Percentiles rank a stretch among this genome's conserved stretches.
These are phyloP conservation scores for Gymnothorax javanicus DNA, from an alignment of 2,797 vertebrate species.

Conservation along the genomic window DNA sequence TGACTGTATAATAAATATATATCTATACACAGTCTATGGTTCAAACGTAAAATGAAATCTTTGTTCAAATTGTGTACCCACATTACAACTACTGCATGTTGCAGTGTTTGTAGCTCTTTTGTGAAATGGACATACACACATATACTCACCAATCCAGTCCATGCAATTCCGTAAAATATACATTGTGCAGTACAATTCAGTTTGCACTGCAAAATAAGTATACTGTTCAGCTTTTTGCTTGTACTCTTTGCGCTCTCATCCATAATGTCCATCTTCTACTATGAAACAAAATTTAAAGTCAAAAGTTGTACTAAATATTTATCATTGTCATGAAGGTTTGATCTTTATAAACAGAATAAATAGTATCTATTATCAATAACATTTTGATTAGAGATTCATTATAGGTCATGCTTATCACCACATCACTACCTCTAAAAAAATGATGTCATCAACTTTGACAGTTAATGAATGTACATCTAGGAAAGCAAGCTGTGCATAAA, in stretches of 20 bases:
- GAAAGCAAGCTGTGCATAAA: background rate
- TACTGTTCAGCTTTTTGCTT: background rate
- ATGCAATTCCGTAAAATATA: background rate
- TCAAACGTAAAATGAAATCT: background rate
- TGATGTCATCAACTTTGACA: background rate
- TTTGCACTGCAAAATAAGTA: background rate
- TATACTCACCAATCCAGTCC: background rate
- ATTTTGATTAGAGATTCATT: background rate
- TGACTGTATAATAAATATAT: too few relatives aligned
- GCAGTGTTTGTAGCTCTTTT: background rate
- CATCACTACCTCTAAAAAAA: background rate
- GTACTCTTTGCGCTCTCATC: background rate
- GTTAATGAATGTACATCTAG: background rate
- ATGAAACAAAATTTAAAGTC: background rate
- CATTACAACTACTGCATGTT: background rate
- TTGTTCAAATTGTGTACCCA: background rate
- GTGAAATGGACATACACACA: background rate
- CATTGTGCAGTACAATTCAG: background rate
- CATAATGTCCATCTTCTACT: background rate
- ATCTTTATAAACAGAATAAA: background rate
- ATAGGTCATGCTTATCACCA: background rate
- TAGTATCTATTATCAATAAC: background rate
- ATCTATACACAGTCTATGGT: slow-evolving; percentile 21
- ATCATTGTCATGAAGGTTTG: background rate
- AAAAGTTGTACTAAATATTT: background rate